These are phyloP conservation scores for Hormiphora californensis DNA, from an alignment of 37 sponge, comb jelly and placozoan species.

Conservation along the genomic window DNA sequence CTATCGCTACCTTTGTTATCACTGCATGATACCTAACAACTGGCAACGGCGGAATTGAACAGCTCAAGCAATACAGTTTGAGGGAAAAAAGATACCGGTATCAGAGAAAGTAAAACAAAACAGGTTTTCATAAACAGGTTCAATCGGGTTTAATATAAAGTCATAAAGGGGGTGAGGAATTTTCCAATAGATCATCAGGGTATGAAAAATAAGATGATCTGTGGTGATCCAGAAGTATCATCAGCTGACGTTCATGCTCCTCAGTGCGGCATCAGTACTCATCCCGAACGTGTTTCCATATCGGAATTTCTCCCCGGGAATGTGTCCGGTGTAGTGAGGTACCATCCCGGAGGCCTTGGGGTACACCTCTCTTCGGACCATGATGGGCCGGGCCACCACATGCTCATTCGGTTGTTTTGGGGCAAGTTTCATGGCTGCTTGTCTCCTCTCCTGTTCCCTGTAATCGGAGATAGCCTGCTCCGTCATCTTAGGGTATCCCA, in stretches of 20 bases:
- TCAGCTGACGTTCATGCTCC: slow-evolving; percentile 9
- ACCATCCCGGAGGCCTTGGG: slow-evolving; percentile 72
- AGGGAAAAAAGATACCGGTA: too few species aligned
- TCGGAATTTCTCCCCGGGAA: slow-evolving; percentile 65
- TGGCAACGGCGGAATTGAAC: too few species aligned
- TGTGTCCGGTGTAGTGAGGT: slow-evolving; percentile 92
- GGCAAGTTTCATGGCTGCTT: slow-evolving; percentile 9
- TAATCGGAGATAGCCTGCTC: slow-evolving; percentile 71
- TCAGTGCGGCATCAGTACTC: slow-evolving; percentile 58
- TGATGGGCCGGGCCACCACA: not conserved
- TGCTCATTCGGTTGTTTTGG: not conserved
- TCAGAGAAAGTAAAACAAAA: too few species aligned
- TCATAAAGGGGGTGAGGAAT: too few species aligned
- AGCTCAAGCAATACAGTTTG: too few species aligned
- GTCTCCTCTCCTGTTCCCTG: slow-evolving; percentile 61
- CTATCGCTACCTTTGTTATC: too few species aligned
- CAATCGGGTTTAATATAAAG: too few species aligned
- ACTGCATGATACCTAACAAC: too few species aligned
- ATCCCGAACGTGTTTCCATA: slow-evolving; percentile 61
- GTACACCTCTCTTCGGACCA: slow-evolving; percentile 58
- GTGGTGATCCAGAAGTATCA: too few species aligned
- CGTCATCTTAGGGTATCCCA: slow-evolving; percentile 83
- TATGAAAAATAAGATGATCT: too few species aligned
- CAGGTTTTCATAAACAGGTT: too few species aligned
- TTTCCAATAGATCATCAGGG: too few species aligned